phyloP scores from a whole-genome alignment of 2,113 vertebrate genomes.

The Phrynosoma blainvillii region DNA sequence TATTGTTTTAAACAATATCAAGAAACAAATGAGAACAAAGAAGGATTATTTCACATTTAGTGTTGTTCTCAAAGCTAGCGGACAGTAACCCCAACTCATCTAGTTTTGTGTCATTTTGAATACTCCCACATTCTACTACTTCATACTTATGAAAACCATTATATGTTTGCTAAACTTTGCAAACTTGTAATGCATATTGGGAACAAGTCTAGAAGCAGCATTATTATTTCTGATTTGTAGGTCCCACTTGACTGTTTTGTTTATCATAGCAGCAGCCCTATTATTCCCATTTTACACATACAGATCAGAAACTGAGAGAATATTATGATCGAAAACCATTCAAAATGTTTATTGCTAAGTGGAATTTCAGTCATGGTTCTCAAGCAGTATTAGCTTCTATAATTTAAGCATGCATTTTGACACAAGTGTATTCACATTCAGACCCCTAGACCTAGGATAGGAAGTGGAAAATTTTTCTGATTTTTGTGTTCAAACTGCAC shows the following conservation, averaged over 20 bases:
- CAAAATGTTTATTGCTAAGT: neutral
- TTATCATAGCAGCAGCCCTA: neutral
- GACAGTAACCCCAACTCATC: neutral
- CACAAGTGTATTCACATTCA: neutral
- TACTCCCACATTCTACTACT: neutral
- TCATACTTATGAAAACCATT: neutral
- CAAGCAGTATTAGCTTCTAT: neutral
- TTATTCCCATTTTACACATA: neutral
- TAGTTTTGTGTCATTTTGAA: neutral
- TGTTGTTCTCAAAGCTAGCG: neutral
- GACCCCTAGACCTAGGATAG: neutral
- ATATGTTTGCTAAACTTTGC: neutral
- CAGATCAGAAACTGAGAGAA: neutral
- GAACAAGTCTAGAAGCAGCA: neutral
- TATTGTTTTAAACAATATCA: conserved; percentile 7
- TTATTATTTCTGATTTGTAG: neutral
- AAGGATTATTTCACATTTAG: neutral
- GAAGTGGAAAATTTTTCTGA: neutral
- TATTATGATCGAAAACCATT: neutral
- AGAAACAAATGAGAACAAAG: neutral
- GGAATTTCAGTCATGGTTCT: neutral
- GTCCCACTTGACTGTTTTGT: neutral
- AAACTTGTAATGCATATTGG: neutral
- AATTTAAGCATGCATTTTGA: neutral
- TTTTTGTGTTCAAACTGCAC: neutral